Base-by-base conservation (phyloP, 2,888 invertebrate species). In the Sinodicranocentrus sp. region DNA sequence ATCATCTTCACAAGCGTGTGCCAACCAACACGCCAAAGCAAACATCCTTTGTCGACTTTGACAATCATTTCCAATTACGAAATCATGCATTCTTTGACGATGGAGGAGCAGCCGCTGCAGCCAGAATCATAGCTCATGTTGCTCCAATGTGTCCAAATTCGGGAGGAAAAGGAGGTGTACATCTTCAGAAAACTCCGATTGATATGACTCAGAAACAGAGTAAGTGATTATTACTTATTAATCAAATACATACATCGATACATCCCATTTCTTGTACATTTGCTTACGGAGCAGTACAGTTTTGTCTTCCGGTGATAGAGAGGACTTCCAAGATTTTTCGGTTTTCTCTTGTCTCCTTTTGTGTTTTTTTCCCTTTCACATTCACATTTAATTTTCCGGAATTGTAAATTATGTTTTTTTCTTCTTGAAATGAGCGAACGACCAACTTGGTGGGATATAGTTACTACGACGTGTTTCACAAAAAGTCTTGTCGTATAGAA, bases 171-270 rank as follows among this genome's bases (percentile, higher is more conserved):
- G 71, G 63, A 3, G 48, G 17, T n/a, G 19, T 48, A 25, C 73
- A 73, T 48, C 23, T 26, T 0, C 85, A 80, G 65, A 80, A 85
- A 48, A 52, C 61, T 39, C 84, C 82, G 0, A 63, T 87, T 68
- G 84, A 88, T 65, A 82, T 89, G 85, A 80, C 84, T 33, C 87
- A 88, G 52, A 89, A 88, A 71, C 87, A 88, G 85, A 86, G 88
- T 89, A 84, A 85, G 83, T 48, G 39, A 39, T 13, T 39, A 13
- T 39, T 39, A 8, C 39, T 8, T 39, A 39, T 39, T 39, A 39
- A 8, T 39, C n/a, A n/a, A n/a, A n/a, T n/a, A n/a, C n/a, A n/a
- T n/a, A n/a, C n/a, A n/a, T n/a, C n/a, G n/a, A n/a, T n/a, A n/a
- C n/a, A 48, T n/a, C 48, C n/a, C 48, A 10, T 48, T n/a, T 6